Conservation (phyloP, 2,888 invertebrate genomes). For the Cheilosia pagana region DNA sequence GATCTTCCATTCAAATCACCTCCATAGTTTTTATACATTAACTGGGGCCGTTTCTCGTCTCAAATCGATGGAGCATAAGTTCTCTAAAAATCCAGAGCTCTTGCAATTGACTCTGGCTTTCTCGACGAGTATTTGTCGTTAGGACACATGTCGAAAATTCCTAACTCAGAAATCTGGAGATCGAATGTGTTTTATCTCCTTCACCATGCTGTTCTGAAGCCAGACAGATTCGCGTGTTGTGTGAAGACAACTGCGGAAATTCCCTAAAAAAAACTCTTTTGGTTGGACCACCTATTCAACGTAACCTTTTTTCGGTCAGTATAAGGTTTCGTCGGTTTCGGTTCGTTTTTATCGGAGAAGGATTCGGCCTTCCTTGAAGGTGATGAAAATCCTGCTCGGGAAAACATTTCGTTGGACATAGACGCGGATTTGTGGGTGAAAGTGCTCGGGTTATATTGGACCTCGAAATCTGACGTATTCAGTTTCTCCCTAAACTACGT, state of each 20-base stretch:
- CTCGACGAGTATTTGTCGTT: constrained; percentile 12
- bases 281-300: constrained; percentile 17
- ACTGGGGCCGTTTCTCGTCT: too few relatives aligned
- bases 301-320: constrained; percentile 10
- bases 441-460: too few relatives aligned
- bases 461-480: too few relatives aligned
- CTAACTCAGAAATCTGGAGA: constrained; percentile 10
- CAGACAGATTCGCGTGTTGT: too few relatives aligned
- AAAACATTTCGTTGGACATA: constrained; percentile 1
- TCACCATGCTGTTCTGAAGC: constrained; percentile 7
- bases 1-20: too few relatives aligned
- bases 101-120: not conserved
- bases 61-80: too few relatives aligned
- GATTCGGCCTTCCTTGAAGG: too few relatives aligned
- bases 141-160: constrained; percentile 16
- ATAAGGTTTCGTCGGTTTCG: too few relatives aligned
- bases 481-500: too few relatives aligned
- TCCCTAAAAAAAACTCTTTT: constrained; percentile 6
- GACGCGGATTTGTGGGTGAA: constrained; percentile 8
- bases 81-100: too few relatives aligned
- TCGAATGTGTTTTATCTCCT: too few relatives aligned
- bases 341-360: constrained; percentile 17
- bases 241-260: not conserved
- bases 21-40: too few relatives aligned
- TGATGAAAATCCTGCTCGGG: not conserved